Evolutionary conservation across 2,888 invertebrate species (phyloP).

Genomic region (Yponomeuta cagnagella): DNA sequence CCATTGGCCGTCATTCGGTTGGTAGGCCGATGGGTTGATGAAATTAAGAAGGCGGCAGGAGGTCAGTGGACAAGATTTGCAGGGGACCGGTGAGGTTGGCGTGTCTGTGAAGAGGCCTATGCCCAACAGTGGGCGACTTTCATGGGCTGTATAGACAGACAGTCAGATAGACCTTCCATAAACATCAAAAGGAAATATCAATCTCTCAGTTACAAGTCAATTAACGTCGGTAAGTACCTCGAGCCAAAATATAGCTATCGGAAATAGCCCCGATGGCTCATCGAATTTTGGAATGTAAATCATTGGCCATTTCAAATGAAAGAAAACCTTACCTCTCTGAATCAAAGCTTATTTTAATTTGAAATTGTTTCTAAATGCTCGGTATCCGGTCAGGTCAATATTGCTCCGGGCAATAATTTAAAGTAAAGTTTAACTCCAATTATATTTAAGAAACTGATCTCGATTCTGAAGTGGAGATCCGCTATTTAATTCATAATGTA

Average conservation of each 20-base stretch:
- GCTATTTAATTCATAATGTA: not conserved
- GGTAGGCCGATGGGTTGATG: no score
- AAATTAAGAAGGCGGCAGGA: no score
- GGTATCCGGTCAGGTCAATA: conserved; percentile 62
- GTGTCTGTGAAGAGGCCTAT: no score
- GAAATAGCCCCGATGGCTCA: conserved; percentile 68
- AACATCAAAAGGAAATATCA: conserved; percentile 47
- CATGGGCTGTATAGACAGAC: no score
- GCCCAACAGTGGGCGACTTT: no score
- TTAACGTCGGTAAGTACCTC: conserved; percentile 34
- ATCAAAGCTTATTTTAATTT: conserved; percentile 24
- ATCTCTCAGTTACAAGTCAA: conserved; percentile 39
- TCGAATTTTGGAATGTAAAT: conserved; percentile 69
- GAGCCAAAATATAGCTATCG: conserved; percentile 64
- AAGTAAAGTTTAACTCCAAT: conserved; percentile 36
- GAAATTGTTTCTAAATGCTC: conserved; percentile 31
- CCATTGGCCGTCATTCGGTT: no score
- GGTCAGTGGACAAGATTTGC: no score
- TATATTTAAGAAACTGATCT: not conserved
- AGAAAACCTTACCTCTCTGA: conserved; percentile 24
- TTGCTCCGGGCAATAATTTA: conserved; percentile 60
- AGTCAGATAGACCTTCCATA: conserved; percentile 21
- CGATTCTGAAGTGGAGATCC: not conserved
- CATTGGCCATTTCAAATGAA: conserved; percentile 25
- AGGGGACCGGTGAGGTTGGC: no score